Percentiles rank a stretch among this genome's conserved stretches.
phyloP scores from a whole-genome alignment of 1,140 invertebrate species.

The Chrysoperla carnea region DNA sequence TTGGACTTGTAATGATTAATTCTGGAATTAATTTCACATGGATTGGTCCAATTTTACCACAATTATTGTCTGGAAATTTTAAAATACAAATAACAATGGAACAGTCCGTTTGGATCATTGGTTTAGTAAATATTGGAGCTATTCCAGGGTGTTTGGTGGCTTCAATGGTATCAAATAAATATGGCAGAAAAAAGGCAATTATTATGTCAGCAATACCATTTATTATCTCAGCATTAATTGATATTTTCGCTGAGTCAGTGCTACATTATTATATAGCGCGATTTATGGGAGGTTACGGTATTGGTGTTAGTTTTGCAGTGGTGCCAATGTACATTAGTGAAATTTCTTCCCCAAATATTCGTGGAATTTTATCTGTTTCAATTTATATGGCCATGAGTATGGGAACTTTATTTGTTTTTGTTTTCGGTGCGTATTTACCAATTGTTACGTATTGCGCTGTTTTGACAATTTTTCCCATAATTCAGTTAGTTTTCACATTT shows the following conservation, averaged over 20 bases:
- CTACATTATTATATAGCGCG: slow-evolving; percentile 21
- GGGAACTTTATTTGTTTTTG: too few species aligned
- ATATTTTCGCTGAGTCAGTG: slow-evolving; percentile 20
- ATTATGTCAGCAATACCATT: slow-evolving; percentile 20
- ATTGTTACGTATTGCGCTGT: too few species aligned
- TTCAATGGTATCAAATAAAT: slow-evolving; percentile 18
- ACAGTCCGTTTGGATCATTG: too few species aligned
- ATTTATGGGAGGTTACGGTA: slow-evolving; percentile 23
- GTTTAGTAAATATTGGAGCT: too few species aligned
- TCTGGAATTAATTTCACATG: too few species aligned
- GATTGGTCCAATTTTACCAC: too few species aligned
- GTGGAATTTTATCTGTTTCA: slow-evolving; percentile 10
- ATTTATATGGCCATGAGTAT: slow-evolving; percentile 9
- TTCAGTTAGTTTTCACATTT: too few species aligned
- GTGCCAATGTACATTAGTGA: slow-evolving; percentile 31
- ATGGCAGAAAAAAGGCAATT: slow-evolving; percentile 25
- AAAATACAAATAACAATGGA: too few species aligned
- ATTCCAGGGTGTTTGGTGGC: slow-evolving; percentile 9
- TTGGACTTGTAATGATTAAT: too few species aligned
- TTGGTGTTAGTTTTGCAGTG: slow-evolving; percentile 25
- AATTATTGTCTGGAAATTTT: too few species aligned
- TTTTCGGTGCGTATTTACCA: too few species aligned
- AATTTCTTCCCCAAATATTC: slow-evolving; percentile 20
- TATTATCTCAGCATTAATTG: slow-evolving; percentile 20
- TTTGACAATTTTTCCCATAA: too few species aligned